Conservation (phyloP, 1,140 invertebrate species). For the Acyrthosiphon pisum region DNA sequence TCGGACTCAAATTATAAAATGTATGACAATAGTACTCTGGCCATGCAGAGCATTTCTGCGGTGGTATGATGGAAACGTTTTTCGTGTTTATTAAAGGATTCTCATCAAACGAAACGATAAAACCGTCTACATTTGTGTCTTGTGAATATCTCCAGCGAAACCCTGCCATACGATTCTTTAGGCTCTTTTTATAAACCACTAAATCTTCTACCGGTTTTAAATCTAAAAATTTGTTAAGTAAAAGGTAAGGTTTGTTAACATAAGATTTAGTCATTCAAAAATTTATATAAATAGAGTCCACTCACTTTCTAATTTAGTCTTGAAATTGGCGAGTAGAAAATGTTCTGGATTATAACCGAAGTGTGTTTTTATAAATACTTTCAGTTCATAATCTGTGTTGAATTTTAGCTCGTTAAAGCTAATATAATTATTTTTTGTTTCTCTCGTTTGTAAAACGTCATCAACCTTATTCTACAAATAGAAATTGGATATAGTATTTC, state of each 20-base stretch:
- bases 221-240: background rate
- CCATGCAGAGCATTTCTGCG: background rate
- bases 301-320: background rate
- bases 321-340: background rate
- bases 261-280: no score
- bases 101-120: background rate
- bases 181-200: conserved; percentile 10
- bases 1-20: background rate
- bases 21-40: background rate
- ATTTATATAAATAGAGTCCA: background rate
- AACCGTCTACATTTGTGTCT: background rate
- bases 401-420: background rate
- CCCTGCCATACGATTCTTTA: background rate
- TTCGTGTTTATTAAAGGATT: background rate
- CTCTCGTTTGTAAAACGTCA: no score
- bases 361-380: conserved; percentile 9
- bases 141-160: background rate
- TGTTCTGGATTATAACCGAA: background rate
- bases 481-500: no score
- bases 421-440: background rate
- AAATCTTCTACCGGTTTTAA: background rate
- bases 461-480: background rate
- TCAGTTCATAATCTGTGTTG: background rate
- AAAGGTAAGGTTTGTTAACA: no score
- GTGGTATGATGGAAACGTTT: background rate